phyloP scores from a whole-genome alignment of 64 coral and sea anemone genomes.

The Astreopora myriophthalma region DNA sequence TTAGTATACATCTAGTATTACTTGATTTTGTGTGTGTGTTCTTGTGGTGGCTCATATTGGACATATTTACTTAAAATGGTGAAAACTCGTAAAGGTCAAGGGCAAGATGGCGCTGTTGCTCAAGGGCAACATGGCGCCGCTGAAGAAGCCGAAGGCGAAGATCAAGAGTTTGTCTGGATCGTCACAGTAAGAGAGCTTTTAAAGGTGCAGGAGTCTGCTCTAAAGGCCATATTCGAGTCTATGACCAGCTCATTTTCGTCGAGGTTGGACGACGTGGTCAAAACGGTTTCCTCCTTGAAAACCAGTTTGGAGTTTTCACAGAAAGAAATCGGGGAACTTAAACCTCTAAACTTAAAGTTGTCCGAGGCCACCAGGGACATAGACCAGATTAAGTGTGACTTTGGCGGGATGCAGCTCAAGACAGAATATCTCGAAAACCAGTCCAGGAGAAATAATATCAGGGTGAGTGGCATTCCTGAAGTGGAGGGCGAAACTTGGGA shows the following conservation, averaged over 20 bases:
- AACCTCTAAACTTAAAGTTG: not conserved
- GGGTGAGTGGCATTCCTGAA: conserved; percentile 12
- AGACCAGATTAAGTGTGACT: not conserved
- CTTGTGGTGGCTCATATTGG: too few relatives aligned
- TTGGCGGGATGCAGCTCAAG: conserved; percentile 1
- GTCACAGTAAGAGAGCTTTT: conserved; percentile 8
- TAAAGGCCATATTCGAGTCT: conserved; percentile 11
- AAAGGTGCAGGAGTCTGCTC: conserved; percentile 1
- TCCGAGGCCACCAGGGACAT: not conserved
- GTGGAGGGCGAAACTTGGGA: conserved; percentile 23
- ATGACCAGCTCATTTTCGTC: not conserved
- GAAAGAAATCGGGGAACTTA: conserved; percentile 3
- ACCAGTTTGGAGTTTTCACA: conserved; percentile 26
- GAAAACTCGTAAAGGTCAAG: too few relatives aligned
- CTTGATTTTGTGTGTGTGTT: too few relatives aligned
- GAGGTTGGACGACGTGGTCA: not conserved
- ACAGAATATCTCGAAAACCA: conserved; percentile 45
- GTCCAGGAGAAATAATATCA: conserved; percentile 39
- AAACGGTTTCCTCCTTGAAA: not conserved
- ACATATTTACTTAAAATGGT: too few relatives aligned
- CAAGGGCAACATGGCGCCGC: not conserved
- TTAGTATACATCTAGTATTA: too few relatives aligned
- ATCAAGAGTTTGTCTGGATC: not conserved
- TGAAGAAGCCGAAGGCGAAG: not conserved
- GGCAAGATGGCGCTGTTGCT: too few relatives aligned